phyloP scores from a whole-genome alignment of 2,113 vertebrate species.

The Tringa solitaria region DNA sequence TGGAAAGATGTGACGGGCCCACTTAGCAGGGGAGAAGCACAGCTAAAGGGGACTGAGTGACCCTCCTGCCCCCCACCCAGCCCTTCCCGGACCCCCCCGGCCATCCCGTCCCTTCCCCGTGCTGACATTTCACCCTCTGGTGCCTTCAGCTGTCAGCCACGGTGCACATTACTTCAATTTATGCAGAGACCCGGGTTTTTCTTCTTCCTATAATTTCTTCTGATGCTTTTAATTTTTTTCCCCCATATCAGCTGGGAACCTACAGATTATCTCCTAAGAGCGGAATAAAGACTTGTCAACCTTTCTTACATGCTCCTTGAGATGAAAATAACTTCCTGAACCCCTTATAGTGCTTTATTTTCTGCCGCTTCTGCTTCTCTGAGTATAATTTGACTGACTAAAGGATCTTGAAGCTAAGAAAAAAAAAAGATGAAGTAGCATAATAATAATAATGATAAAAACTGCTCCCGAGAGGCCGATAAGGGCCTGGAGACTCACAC shows the following conservation, averaged over 20 bases:
- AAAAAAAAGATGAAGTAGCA: not conserved
- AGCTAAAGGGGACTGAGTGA: not conserved
- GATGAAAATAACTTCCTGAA: conserved; percentile 56
- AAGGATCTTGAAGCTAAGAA: conserved; percentile 19
- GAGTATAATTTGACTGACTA: conserved; percentile 55
- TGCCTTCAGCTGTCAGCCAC: not conserved
- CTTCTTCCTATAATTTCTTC: conserved; percentile 20
- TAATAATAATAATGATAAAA: conserved; percentile 21
- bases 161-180: not conserved
- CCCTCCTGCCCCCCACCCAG: not conserved
- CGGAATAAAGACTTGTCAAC: conserved; percentile 53
- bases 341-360: conserved; percentile 35
- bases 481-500: not conserved
- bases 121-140: not conserved
- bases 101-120: rapidly evolving
- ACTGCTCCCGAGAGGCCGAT: not conserved
- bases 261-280: conserved; percentile 49
- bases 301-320: not conserved
- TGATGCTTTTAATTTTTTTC: not conserved
- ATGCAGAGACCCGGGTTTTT: not conserved
- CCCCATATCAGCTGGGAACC: not conserved
- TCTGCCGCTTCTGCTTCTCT: conserved; percentile 38
- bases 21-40: not conserved
- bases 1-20: not conserved
- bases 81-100: rapidly evolving